These are phyloP conservation scores for Propithecus coquereli DNA, from an alignment of 2,113 vertebrate genomes.

Conservation along the genomic window DNA sequence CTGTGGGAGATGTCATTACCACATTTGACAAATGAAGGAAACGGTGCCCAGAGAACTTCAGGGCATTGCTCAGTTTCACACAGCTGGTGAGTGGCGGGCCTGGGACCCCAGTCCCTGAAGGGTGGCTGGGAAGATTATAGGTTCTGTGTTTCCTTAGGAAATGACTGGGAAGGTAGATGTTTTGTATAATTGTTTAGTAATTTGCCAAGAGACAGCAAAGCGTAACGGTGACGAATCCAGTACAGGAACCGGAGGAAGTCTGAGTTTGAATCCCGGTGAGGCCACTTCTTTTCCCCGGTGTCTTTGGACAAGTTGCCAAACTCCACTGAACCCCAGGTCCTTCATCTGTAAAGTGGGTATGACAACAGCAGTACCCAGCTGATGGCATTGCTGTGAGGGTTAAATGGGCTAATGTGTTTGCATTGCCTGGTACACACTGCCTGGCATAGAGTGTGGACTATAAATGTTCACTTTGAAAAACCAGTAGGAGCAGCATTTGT, in stretches of 20 bases:
- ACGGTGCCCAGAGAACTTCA: neutral
- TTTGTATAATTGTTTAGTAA: neutral
- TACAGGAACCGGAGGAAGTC: neutral
- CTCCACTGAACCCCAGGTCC: neutral
- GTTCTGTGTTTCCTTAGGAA: neutral
- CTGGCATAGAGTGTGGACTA: neutral
- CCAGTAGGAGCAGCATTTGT: neutral
- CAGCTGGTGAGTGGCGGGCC: neutral
- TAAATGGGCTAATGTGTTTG: neutral
- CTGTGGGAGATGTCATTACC: neutral
- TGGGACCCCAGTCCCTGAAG: neutral
- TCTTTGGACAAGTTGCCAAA: neutral
- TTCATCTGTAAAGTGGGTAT: neutral
- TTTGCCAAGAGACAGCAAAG: neutral
- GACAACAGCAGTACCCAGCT: neutral
- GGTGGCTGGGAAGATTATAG: neutral
- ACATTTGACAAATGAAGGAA: neutral
- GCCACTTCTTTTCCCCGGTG: neutral
- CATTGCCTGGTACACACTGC: neutral
- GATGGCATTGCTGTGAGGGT: neutral
- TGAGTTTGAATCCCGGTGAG: neutral
- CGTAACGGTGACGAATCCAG: neutral
- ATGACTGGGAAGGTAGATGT: neutral
- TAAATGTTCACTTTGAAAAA: slow-evolving; percentile 16
- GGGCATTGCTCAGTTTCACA: neutral